Evolutionary conservation across 2,113 vertebrate species (phyloP).

Genomic region (Hippocampus abdominalis): DNA sequence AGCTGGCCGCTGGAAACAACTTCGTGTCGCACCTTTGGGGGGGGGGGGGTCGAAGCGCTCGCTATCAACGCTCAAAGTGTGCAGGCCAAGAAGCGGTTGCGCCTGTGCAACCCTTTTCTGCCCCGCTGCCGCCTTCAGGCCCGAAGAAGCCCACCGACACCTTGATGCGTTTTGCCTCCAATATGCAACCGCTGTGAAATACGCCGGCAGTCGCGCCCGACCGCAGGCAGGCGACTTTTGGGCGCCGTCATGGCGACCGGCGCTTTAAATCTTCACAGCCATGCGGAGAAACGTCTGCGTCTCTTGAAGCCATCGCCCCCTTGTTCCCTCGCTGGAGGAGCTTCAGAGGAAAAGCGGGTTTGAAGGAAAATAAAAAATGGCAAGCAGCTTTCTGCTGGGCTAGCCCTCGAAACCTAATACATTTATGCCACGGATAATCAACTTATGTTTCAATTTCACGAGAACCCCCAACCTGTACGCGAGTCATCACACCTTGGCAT

Average conservation of each 20-base stretch:
- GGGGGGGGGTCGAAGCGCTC: constrained; percentile 39
- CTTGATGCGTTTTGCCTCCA: constrained; percentile 24
- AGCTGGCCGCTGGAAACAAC: constrained; percentile 18
- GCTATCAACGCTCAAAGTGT: constrained; percentile 29
- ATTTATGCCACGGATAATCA: background rate
- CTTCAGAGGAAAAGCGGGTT: no score
- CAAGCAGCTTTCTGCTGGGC: background rate
- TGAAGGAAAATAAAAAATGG: no score
- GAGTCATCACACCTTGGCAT: constrained; percentile 12
- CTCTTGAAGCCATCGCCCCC: no score
- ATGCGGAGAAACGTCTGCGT: no score
- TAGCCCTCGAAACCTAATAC: background rate
- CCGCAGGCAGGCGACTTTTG: background rate
- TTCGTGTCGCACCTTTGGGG: constrained; percentile 41
- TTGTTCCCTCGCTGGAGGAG: no score
- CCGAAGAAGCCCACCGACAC: constrained; percentile 12
- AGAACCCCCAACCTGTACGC: constrained; percentile 6
- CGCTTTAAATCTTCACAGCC: no score
- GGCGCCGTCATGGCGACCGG: no score
- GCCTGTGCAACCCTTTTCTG: constrained; percentile 13
- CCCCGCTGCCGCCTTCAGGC: constrained; percentile 39
- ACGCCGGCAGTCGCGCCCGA: no score
- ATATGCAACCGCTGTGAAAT: background rate
- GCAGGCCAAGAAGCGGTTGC: constrained; percentile 36
- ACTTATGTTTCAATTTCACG: background rate